phyloP scores from a whole-genome alignment of 2,888 invertebrate genomes.

The Bruchidius siliquastri region DNA sequence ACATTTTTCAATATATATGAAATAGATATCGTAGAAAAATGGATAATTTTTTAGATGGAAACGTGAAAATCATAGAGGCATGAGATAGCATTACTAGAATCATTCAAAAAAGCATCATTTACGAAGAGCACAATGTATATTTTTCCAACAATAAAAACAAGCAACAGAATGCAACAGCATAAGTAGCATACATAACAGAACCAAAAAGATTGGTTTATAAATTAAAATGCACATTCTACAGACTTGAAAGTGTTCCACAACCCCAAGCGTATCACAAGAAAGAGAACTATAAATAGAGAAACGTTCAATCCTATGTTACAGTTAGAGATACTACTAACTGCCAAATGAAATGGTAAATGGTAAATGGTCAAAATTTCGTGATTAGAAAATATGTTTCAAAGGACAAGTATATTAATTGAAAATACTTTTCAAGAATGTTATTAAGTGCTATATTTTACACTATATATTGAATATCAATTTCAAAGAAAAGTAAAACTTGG shows the following conservation, averaged over 20 bases:
- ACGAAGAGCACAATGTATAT: neutral
- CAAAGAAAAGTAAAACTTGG: too few relatives aligned
- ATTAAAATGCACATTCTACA: slow-evolving; percentile 34
- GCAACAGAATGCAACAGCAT: neutral
- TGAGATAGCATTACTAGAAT: neutral
- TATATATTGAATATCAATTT: too few relatives aligned
- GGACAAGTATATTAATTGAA: too few relatives aligned
- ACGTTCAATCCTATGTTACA: neutral
- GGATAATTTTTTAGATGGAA: too few relatives aligned
- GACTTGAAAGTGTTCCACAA: slow-evolving; percentile 33
- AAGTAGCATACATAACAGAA: neutral
- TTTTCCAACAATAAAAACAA: neutral
- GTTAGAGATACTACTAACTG: neutral
- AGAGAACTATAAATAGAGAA: neutral
- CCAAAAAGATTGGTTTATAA: slow-evolving; percentile 2
- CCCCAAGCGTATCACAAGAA: slow-evolving; percentile 18
- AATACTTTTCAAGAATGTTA: too few relatives aligned
- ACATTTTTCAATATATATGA: too few relatives aligned
- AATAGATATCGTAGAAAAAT: too few relatives aligned
- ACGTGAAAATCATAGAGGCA: neutral
- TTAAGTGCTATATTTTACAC: too few relatives aligned
- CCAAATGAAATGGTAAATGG: neutral
- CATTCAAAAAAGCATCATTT: neutral
- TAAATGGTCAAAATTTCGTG: neutral
- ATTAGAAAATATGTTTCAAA: too few relatives aligned